Evolutionary conservation across 30 jellyfish, hydroid and myxozoan genomes (phyloP).

Genomic region (Turritopsis rubra): DNA sequence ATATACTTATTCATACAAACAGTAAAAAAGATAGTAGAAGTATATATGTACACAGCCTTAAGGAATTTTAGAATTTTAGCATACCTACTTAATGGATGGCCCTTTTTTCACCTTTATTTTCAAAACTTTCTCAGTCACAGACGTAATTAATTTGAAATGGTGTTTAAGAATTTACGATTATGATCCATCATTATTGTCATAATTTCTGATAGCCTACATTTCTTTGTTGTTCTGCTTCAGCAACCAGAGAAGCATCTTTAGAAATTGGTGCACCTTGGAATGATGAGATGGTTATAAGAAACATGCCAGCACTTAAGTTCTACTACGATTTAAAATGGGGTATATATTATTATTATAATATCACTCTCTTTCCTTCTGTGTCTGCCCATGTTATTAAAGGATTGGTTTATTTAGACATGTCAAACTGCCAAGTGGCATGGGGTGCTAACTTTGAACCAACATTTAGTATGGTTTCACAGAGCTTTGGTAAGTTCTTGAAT

Average conservation of each 20-base stretch:
- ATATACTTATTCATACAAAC: no score
- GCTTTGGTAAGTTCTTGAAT: conserved; percentile 60
- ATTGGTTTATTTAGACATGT: conserved; percentile 37
- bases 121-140: no score
- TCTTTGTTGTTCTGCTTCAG: conserved; percentile 32
- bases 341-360: conserved; percentile 11
- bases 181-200: no score
- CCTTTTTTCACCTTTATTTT: no score
- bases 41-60: no score
- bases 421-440: conserved; percentile 69
- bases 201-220: neutral
- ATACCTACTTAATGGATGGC: no score
- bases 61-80: no score
- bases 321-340: conserved; percentile 78
- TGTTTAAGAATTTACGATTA: no score
- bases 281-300: conserved; percentile 46
- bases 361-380: no score
- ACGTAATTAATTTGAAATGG: no score
- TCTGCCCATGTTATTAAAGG: no score
- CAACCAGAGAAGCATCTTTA: conserved; percentile 46
- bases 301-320: conserved; percentile 84
- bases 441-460: conserved; percentile 90
- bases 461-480: conserved; percentile 61
- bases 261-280: conserved; percentile 70
- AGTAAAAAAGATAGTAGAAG: no score